A percentile compares a stretch with the other conserved stretches of the same genome.
These are phyloP conservation scores for Aphidius ervi DNA, from an alignment of 1,140 invertebrate species.

Conservation along the genomic window DNA sequence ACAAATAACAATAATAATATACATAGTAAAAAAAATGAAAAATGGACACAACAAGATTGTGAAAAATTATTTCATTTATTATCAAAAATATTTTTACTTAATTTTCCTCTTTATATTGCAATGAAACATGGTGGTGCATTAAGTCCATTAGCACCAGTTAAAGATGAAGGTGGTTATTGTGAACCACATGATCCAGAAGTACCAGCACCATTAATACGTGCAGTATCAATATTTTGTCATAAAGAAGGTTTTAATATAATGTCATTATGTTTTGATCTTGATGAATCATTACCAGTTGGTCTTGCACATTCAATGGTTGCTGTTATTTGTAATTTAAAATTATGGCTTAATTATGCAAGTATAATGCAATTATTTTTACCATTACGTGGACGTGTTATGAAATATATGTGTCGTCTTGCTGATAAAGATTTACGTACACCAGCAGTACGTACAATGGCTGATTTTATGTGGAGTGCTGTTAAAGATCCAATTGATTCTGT, in stretches of 20 bases:
- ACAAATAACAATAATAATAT: constrained; percentile 23
- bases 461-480: constrained; percentile 91
- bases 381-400: constrained; percentile 76
- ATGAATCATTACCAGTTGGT: constrained; percentile 73
- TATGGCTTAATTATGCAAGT: constrained; percentile 90
- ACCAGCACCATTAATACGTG: constrained; percentile 80
- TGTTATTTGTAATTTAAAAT: constrained; percentile 84
- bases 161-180: constrained; percentile 65
- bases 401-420: constrained; percentile 88
- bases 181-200: constrained; percentile 91
- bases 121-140: constrained; percentile 71
- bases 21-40: constrained; percentile 18
- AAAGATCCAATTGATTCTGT: constrained; percentile 87
- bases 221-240: constrained; percentile 89
- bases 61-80: constrained; percentile 75
- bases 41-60: constrained; percentile 70
- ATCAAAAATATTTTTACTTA: constrained; percentile 78
- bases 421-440: constrained; percentile 85
- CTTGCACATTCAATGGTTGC: constrained; percentile 88
- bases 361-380: constrained; percentile 85
- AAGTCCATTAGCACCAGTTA: constrained; percentile 45
- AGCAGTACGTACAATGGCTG: constrained; percentile 86
- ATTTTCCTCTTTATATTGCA: constrained; percentile 89
- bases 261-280: constrained; percentile 77
- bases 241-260: constrained; percentile 81